A percentile compares a stretch with the other conserved stretches of the same genome.
Conservation (phyloP, 2,113 vertebrate species). For the Anhinga rufa region DNA sequence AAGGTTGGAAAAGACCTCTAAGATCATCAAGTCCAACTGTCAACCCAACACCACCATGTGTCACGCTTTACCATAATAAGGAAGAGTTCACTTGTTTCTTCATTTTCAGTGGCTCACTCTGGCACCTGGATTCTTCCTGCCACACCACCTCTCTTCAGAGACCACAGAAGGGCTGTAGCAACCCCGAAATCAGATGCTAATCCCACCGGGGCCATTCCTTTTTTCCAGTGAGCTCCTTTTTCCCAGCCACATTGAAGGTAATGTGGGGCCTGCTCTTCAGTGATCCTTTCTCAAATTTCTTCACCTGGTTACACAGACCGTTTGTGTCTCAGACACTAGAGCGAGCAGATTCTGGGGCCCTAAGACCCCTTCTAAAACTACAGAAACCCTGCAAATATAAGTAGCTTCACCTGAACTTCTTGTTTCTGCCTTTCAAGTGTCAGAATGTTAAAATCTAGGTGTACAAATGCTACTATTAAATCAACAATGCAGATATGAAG, state of each 20-base stretch:
- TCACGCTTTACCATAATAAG: neutral
- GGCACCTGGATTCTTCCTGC: neutral
- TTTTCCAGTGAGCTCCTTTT: neutral
- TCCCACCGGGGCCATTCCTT: neutral
- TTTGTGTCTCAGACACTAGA: neutral
- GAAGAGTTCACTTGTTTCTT: neutral
- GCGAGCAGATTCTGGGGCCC: neutral
- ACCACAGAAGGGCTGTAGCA: neutral
- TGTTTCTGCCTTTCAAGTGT: neutral
- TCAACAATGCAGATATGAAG: neutral
- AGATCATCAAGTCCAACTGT: no score
- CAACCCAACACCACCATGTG: no score
- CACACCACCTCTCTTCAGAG: neutral
- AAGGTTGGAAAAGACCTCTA: no score
- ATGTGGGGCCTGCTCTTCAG: fast-evolving
- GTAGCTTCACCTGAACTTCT: neutral
- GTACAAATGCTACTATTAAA: neutral
- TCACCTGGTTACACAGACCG: neutral
- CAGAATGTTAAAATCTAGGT: neutral
- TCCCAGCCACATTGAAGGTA: neutral
- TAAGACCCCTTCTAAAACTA: neutral
- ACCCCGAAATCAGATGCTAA: neutral
- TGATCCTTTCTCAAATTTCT: neutral
- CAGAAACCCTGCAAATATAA: neutral
- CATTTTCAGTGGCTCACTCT: neutral